Evolutionary conservation across 2,113 vertebrate genomes (phyloP).

Genomic region (Caloenas nicobarica): DNA sequence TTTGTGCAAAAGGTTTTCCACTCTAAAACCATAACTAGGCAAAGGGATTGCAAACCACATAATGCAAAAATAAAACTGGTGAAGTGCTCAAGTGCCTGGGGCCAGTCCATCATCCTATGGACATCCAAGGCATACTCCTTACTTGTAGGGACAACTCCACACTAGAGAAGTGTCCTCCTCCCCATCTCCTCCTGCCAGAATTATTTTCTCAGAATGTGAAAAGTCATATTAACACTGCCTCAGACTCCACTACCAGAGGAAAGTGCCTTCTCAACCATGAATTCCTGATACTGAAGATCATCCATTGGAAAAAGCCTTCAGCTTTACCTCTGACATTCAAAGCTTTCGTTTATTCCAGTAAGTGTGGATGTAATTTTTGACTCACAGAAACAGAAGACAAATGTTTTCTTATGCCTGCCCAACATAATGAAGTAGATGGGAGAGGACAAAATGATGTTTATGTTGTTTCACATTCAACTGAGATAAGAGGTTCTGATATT

Average conservation of each 20-base stretch:
- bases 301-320: not conserved
- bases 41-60: not conserved
- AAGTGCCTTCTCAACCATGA: slow-evolving; percentile 55
- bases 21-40: not conserved
- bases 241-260: slow-evolving; percentile 7
- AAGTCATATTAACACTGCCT: not conserved
- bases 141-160: not conserved
- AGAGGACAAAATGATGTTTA: not conserved
- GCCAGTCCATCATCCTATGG: not conserved
- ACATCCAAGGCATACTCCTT: not conserved
- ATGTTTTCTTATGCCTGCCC: not conserved
- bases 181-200: not conserved
- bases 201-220: not conserved
- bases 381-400: not conserved
- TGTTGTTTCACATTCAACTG: not conserved
- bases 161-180: not conserved
- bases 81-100: not conserved
- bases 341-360: slow-evolving; percentile 33
- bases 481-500: not conserved
- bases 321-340: slow-evolving; percentile 60
- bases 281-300: slow-evolving; percentile 35
- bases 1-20: not conserved
- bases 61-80: not conserved
- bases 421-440: not conserved
- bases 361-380: not conserved